Percentiles rank a stretch among this genome's conserved stretches.
phyloP scores from a whole-genome alignment of 2,797 vertebrate species.

The Threskiornis aethiopicus region DNA sequence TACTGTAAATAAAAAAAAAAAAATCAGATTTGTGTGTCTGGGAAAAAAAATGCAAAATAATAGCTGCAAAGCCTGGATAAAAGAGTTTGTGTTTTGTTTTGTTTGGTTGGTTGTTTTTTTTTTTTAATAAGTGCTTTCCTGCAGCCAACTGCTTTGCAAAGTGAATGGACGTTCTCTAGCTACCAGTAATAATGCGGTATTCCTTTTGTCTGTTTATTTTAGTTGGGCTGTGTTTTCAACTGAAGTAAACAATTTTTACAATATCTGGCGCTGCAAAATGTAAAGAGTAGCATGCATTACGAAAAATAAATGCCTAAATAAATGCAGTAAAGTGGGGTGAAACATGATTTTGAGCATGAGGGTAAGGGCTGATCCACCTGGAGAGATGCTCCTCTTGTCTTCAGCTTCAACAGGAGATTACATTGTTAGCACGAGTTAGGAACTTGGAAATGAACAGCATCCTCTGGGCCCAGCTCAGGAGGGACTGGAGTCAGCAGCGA shows the following conservation, averaged over 20 bases:
- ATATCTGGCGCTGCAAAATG: background rate
- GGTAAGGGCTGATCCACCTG: background rate
- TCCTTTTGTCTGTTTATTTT: background rate
- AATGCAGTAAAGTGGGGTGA: background rate
- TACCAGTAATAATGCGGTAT: background rate
- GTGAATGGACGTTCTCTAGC: background rate
- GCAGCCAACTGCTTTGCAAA: background rate
- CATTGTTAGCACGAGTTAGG: fast-evolving
- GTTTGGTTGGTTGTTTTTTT: background rate
- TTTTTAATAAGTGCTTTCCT: background rate
- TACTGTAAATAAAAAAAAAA: background rate
- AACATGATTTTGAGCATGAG: background rate
- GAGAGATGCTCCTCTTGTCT: background rate
- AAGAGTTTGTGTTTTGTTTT: background rate
- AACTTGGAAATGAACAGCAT: background rate
- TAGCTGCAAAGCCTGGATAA: background rate
- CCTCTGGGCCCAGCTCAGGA: background rate
- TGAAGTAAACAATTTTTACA: background rate
- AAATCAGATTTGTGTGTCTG: background rate
- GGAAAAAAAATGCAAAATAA: background rate
- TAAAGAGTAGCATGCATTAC: background rate
- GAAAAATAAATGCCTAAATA: background rate
- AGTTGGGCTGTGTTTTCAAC: background rate
- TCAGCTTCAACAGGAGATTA: background rate
- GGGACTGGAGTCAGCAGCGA: background rate